Conservation (phyloP, 2,888 invertebrate species). For the Andrena trimmerana region DNA sequence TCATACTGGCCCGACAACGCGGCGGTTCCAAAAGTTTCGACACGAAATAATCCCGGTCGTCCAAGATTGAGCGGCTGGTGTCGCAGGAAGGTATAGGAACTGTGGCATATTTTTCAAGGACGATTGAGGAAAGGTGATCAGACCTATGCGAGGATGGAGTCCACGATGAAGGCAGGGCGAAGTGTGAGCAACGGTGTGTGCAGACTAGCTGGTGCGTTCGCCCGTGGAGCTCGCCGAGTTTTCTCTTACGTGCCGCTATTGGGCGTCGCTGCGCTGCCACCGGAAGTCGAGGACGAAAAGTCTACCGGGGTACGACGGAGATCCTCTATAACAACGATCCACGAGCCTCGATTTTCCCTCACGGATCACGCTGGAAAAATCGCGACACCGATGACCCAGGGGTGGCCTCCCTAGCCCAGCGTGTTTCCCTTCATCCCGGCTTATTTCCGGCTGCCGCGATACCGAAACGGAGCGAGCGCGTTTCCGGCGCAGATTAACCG, state of each 20-base stretch:
- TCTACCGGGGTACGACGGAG: slow-evolving; percentile 70
- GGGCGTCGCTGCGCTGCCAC: slow-evolving; percentile 73
- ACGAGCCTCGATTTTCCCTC: background rate
- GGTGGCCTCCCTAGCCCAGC: background rate
- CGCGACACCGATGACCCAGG: background rate
- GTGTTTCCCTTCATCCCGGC: background rate
- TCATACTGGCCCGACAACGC: background rate
- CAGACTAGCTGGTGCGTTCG: slow-evolving; percentile 79
- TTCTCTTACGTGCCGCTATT: slow-evolving; percentile 81
- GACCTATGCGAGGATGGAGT: slow-evolving; percentile 77
- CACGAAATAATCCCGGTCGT: slow-evolving; percentile 22
- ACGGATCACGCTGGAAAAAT: background rate
- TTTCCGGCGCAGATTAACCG: slow-evolving; percentile 30
- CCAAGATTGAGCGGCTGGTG: background rate
- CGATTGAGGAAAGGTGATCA: background rate
- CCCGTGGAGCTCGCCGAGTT: slow-evolving; percentile 80
- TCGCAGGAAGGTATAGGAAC: background rate
- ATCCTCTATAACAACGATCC: background rate
- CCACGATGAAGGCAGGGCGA: slow-evolving; percentile 81
- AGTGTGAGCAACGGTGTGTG: slow-evolving; percentile 80
- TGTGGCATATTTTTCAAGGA: slow-evolving; percentile 34
- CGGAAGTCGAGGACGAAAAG: slow-evolving; percentile 63
- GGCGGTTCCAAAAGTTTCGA: background rate
- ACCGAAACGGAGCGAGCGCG: slow-evolving; percentile 24
- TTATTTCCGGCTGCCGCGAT: slow-evolving; percentile 27